Evolutionary conservation across 2,797 vertebrate genomes (phyloP), one percentile per base, ranked within the genome.

Genomic region (Melanotaenia nigrans): DNA sequence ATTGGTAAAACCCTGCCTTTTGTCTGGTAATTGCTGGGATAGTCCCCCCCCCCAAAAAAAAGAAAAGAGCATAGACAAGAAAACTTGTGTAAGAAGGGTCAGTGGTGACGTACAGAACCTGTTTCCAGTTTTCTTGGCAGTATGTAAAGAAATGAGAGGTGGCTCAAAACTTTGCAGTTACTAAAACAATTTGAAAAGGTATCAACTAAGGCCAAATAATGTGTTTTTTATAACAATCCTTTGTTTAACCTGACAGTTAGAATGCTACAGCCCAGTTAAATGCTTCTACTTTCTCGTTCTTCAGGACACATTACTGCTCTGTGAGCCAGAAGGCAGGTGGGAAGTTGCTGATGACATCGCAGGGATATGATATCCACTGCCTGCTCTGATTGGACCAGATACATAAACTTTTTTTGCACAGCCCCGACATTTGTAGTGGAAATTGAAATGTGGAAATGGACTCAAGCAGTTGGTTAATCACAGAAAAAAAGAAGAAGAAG

Each of bases 321-420:
- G 79, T 83, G 73, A 88, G 84, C 84, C 72, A 28, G 42, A 81
- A 89, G 91, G 93, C 73, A 64, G 86, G 94, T 81, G 86, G 61
- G 69, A 78, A 61, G 60, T 73, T 81, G 73, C 82, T 66, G 81
- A 83, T 82, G 84, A 87, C 89, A 85, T 91, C 91, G 73, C 78
- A 75, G 70, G 62, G 71, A 95, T 94, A 94, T 95, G 95, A 95
- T 95, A 95, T 95, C 95, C 95, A 93, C 92, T 91, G 94, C 96
- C 96, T 95, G 96, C 95, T 96, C 94, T 94, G 95, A 96, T 96
- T 95, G 97, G 96, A 97, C 96, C 95, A 95, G 96, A 97, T 93
- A 95, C 95, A 95, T 95, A 94, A 96, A 96, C 95, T 25, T 85
- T 95, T 70, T 97, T 96, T 97, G 96, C 97, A 97, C 97, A 97